These are phyloP conservation scores for Malaclemys terrapin DNA, from an alignment of 2,113 vertebrate genomes.

Conservation along the genomic window DNA sequence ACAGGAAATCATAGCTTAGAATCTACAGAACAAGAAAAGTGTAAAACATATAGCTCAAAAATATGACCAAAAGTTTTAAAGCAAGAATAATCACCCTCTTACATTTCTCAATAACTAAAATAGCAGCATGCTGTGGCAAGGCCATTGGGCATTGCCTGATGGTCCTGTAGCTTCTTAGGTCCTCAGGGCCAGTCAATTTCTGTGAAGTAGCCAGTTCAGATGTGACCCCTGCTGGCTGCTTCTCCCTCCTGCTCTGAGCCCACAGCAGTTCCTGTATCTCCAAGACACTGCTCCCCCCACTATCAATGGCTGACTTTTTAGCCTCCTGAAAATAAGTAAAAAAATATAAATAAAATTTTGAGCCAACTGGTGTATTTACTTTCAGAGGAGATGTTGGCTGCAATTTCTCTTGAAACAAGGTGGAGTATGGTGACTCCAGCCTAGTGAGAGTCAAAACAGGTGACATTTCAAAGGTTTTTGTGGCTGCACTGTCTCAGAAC, in stretches of 20 bases:
- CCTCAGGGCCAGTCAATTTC: not conserved
- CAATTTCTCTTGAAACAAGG: not conserved
- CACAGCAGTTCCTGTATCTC: not conserved
- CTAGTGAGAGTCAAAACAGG: not conserved
- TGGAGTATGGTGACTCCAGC: not conserved
- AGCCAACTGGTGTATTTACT: not conserved
- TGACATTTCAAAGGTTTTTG: not conserved
- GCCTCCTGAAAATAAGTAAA: not conserved
- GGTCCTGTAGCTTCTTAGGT: not conserved
- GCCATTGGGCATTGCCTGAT: not conserved
- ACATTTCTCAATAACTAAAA: not conserved
- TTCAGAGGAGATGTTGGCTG: not conserved
- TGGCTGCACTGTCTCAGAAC: not conserved
- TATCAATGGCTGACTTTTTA: not conserved
- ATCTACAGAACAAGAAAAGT: not conserved
- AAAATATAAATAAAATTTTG: not conserved
- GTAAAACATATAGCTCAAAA: not conserved
- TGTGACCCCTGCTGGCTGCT: fast-evolving
- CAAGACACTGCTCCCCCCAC: not conserved
- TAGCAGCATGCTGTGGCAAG: not conserved
- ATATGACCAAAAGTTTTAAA: not conserved
- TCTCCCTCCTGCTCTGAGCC: not conserved
- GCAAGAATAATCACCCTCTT: not conserved
- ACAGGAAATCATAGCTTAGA: not conserved
- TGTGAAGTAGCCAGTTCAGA: not conserved